Base-by-base conservation (phyloP, 2,113 vertebrate genomes). In the Pollachius pollachius region DNA sequence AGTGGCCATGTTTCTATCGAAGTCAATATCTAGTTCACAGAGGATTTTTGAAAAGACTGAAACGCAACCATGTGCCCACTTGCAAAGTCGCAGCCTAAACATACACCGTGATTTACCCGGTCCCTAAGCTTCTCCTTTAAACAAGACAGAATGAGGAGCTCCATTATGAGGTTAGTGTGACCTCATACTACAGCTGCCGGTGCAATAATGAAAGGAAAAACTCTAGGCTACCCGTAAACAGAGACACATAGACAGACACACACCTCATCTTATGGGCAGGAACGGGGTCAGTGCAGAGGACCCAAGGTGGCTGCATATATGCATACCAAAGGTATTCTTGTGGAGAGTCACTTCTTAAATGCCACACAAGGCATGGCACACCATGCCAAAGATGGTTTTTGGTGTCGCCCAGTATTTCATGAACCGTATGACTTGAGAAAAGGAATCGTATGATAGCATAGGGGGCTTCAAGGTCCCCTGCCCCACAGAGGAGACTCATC, bases 101-200 rank as follows among this genome's bases (percentile, higher is more conserved):
- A 80, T 62, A 11, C 2, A 48, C 41, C 11, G 30, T 34, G 30
- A 27, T 60, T 67, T 64, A 3, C 15, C 25, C 64, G 60, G 56
- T 18, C 52, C 75, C 65, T 30, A 52, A 69, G 67, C 66, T 62
- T 74, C 30, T 56, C 72, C 84, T 75, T 81, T 64, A 74, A 81
- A 78, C 61, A 13, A 13, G 12, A 66, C 34, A 64, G 68, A 64
- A 48, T 9, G 75, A 77, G 73, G 78, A 81, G 21, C 16, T 81
- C 74, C 70, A 79, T 81, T 86, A 64, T 61, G 71, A 62, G 67
- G 69, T 70, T 67, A 69, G 71, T 70, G 76, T 79, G 84, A 83
- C 70, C 73, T 83, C 75, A 83, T 80, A 62, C 56, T 71, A 80
- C 77, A 72, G 83, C 70, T 76, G 80, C 73, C 70, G 73, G 12